Base-by-base conservation (phyloP, 2,797 vertebrate species). In the Synaphobranchus kaupii region DNA sequence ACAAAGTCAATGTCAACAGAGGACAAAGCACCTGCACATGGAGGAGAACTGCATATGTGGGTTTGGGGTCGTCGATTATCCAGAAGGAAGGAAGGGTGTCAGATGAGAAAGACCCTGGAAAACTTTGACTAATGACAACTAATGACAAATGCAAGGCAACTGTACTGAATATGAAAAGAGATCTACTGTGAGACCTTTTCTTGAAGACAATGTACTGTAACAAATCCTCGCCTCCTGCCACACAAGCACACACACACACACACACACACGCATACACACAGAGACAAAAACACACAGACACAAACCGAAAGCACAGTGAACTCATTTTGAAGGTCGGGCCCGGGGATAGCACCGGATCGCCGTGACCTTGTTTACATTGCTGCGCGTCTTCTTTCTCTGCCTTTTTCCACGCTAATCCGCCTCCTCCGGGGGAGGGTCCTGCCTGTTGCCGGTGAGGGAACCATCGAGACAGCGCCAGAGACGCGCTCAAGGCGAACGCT, bases 301-400 rank as follows among this genome's bases (percentile, higher is more conserved):
- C 76, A 80, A 25, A 9, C 71, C 2, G 13, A 86, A 78, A 86
- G 78, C 68, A 48, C 34, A 63, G 73, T 17, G 50, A 86, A 48
- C 86, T 39, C 44, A 4, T 66, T 10, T 31, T 66, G 81, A 87
- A 87, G 86, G 86, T 84, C 86, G 58, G 86, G 28, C 34, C 34
- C 50, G 63, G 12, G 58, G 82, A 80, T 28, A 34, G 81, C 20
- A 28, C 25, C 25, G 20, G 86, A 87, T 87, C 86, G 52, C 34
- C 6, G 81, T 87, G 86, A 87, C 86, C 81, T 87, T 87, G 86
- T 87, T 87, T 84, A 87, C 86, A 73, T 84, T 87, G 82, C 66
- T 9, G 12, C 31, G 50, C 17, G 47, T 84, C 82, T 56, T 87
- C 50, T 84, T 73, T 76, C 60, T 15, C 13, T 1, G 50, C 81